A percentile compares a stretch with the other conserved stretches of the same genome.
phyloP scores from a whole-genome alignment of 2,797 vertebrate species.

The Myotis vivesi region DNA sequence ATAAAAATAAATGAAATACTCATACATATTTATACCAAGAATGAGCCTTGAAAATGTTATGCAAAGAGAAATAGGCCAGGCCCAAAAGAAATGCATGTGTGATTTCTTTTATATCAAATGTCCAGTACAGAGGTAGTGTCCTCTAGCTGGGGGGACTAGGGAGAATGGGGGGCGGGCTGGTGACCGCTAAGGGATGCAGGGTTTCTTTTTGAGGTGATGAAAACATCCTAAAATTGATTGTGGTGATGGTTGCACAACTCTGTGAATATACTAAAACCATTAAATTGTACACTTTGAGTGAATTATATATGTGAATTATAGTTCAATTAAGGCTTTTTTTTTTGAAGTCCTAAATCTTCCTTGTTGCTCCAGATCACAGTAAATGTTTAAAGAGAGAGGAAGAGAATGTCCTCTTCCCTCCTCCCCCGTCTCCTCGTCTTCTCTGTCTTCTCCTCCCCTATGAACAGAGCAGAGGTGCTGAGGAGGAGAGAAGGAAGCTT shows the following conservation, averaged over 20 bases:
- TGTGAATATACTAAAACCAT: neutral
- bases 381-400: neutral
- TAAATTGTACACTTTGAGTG: neutral
- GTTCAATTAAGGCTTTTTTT: neutral
- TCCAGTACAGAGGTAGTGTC: neutral
- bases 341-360: neutral
- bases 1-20: neutral
- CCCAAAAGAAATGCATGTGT: neutral
- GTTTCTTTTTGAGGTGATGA: neutral
- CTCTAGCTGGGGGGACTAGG: neutral
- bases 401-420: neutral
- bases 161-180: neutral
- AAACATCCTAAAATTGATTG: neutral
- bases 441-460: neutral
- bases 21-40: neutral
- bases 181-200: neutral
- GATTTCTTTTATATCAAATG: constrained; percentile 2
- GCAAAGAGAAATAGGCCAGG: neutral
- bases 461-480: neutral
- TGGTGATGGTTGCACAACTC: neutral
- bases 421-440: neutral
- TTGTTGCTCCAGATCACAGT: neutral
- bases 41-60: neutral
- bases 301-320: neutral
- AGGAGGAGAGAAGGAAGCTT: neutral